Conservation (phyloP, 1,140 invertebrate genomes). For the Atta texana region DNA sequence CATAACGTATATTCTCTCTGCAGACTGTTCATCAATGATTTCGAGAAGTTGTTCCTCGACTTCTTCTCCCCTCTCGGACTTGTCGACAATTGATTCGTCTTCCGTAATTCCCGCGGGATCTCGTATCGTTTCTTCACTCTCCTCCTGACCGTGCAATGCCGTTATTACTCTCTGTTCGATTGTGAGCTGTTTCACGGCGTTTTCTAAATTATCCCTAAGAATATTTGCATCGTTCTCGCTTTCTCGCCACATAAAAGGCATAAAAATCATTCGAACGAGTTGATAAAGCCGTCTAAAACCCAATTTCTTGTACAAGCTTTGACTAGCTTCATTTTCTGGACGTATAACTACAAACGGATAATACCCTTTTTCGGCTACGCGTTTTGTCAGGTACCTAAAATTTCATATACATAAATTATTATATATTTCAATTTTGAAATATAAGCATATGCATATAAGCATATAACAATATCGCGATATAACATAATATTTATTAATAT, state of each 20-base stretch:
- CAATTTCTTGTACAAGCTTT: conserved; percentile 92
- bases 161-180: conserved; percentile 80
- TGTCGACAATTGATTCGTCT: conserved; percentile 52
- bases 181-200: conserved; percentile 79
- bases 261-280: conserved; percentile 91
- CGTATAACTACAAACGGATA: conserved; percentile 94
- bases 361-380: conserved; percentile 91
- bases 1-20: conserved; percentile 69
- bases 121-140: conserved; percentile 66
- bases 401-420: not conserved
- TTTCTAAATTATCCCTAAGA: conserved; percentile 80
- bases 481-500: too few species aligned
- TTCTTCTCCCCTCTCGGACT: conserved; percentile 58
- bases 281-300: conserved; percentile 92
- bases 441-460: not conserved
- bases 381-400: conserved; percentile 88
- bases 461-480: not conserved
- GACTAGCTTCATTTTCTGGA: conserved; percentile 93
- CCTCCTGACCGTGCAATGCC: conserved; percentile 63
- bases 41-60: conserved; percentile 67
- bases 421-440: not conserved
- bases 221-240: conserved; percentile 72
- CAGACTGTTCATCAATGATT: conserved; percentile 69
- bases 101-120: conserved; percentile 66
- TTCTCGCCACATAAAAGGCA: conserved; percentile 85